Base-by-base conservation (phyloP, 2,888 invertebrate genomes). In the Drosophila picticornis region DNA sequence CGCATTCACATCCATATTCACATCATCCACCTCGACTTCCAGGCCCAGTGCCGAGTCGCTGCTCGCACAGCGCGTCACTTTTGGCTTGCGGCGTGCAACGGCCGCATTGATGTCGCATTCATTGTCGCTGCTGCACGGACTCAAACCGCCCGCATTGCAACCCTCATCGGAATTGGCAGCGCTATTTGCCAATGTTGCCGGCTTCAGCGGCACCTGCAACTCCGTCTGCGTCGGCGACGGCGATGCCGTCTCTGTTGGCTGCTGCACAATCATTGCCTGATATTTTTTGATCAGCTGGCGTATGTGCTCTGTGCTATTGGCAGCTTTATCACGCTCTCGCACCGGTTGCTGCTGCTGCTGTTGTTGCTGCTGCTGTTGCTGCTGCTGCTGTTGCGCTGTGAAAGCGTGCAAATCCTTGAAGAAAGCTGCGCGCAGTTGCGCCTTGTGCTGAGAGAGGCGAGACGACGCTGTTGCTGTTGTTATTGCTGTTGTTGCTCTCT, bases 1-100 rank as follows among this genome's bases (percentile, higher is more conserved):
- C 51, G 60, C 50, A 16, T 63, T 40, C 29, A 62, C 62, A 0
- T 79, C 88, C 70, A 80, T 80, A 34, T 73, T 75, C 11, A 83
- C 64, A 43, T 93, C 93, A 19, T 56, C 56, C 27, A n/a, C 38
- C 11, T 92, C 93, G 29, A 92, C 92, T 0, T 93, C 93, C 27
- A 93, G 70, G 2, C 93, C 93, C 40, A 93, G 61, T 0, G 93
- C 93, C 0, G 93, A 93, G 57, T 93, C 93, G 69, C 92, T 93
- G 80, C 93, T 93, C 1, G 93, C 92, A 16, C 93, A 93, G 25
- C 93, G 89, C 16, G 91, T 90, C 6, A 93, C 93, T 64, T 91
- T 93, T 4, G 91, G 90, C 58, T 92, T 92, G 1, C 66, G 67
- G 9, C 61, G 27, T 9, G 40, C 48, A 19, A 86, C 85, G 2